Evolutionary conservation across 2,888 invertebrate genomes (phyloP), one percentile per base, ranked within the genome.

Genomic region (Macroteleia sp.): DNA sequence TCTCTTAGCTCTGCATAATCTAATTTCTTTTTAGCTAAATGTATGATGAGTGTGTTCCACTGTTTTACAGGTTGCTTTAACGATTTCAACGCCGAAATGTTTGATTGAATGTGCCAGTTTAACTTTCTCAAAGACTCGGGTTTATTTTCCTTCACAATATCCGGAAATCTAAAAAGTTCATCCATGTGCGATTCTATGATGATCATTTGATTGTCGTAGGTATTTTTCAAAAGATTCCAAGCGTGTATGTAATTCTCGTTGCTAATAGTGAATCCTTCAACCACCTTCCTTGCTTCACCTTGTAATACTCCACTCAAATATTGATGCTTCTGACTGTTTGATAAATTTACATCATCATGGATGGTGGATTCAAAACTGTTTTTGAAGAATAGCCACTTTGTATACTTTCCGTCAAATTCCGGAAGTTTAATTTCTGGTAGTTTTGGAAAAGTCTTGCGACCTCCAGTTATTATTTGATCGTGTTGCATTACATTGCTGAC

Each of bases 161-260:
- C 36, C 3, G 61, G 61, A 39, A 61, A 28, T 8, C 20, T 34
- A 6, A 59, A 59, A 12, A 59, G 10, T 28, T 30, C 32, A 8
- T 59, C 44, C 17, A 44, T 9, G 22, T 44, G 59, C 9, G 19
- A 44, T 32, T 59, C 59, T 3, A 59, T 30, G 10, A 44, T 59
- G 19, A 59, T 59, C 3, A 34, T 59, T 20, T 59, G 44, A 12
- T 44, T 59, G 14, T 59, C 59, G 34, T 59, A 59, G 14, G 59
- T 59, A 17, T 44, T 17, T 4, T 10, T 30, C 14, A 59, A 17
- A 5, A 83, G 22, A 0, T 64, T 46, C 80, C 81, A 82, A 0
- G 83, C 83, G 25, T 52, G 42, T 1, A 28, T 30, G 32, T 83
- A 84, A 48, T 81, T 83, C n/a, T 66, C 48, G 0, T 74, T 73